Evolutionary conservation across 2,113 vertebrate genomes (phyloP).

Genomic region (Neolamprologus devosi): DNA sequence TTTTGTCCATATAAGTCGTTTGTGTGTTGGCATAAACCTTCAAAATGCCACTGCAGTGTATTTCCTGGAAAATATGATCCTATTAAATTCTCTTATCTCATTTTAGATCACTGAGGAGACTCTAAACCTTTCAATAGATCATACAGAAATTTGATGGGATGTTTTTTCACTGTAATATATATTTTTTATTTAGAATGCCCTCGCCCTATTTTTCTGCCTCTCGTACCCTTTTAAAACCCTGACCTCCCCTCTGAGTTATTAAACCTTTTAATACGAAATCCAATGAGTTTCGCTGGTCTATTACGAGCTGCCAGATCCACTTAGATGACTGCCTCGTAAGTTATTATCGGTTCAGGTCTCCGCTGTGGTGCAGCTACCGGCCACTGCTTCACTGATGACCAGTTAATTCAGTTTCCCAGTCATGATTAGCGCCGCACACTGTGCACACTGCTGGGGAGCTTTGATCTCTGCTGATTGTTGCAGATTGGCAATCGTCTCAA

Average conservation of each 20-base stretch:
- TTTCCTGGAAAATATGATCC: neutral
- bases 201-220: neutral
- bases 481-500: slow-evolving; percentile 33
- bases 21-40: neutral
- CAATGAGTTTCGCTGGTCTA: neutral
- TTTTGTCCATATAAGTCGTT: neutral
- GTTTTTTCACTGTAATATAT: neutral
- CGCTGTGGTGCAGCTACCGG: neutral
- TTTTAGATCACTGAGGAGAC: neutral
- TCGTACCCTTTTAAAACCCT: neutral
- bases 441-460: slow-evolving; percentile 11
- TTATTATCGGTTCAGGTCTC: neutral
- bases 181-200: neutral
- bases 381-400: neutral
- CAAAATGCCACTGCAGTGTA: neutral
- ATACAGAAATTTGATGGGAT: neutral
- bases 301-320: slow-evolving; percentile 21
- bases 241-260: neutral
- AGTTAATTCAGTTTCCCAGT: slow-evolving; percentile 32
- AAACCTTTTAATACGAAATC: slow-evolving; percentile 20
- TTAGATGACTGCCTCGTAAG: neutral
- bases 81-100: neutral
- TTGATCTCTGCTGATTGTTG: slow-evolving; percentile 49
- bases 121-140: neutral
- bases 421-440: neutral